A percentile compares a stretch with the other conserved stretches of the same genome.
phyloP scores from a whole-genome alignment of 2,797 vertebrate genomes.

The Poecile montanus region DNA sequence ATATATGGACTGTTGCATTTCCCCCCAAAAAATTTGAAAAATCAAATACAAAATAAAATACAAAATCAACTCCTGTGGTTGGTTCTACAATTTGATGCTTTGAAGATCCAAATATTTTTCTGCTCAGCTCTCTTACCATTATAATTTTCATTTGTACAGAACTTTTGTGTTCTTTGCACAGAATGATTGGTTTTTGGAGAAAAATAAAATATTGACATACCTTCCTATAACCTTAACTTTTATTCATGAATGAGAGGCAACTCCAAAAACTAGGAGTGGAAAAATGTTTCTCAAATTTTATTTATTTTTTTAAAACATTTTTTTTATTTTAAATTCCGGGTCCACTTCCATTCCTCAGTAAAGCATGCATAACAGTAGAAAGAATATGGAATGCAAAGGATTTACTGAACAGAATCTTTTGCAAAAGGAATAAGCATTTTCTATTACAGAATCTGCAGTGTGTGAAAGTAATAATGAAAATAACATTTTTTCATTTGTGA shows the following conservation, averaged over 20 bases:
- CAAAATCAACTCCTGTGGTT: neutral
- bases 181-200: neutral
- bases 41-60: too few relatives aligned
- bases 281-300: neutral
- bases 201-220: neutral
- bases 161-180: neutral
- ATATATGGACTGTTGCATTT: neutral
- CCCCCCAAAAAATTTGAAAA: too few relatives aligned
- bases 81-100: neutral
- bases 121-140: neutral
- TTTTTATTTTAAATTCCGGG: neutral
- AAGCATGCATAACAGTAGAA: neutral
- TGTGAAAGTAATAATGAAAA: neutral
- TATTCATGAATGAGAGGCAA: neutral
- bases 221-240: neutral
- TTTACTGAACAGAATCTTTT: neutral
- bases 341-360: neutral
- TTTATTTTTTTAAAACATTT: neutral
- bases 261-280: neutral
- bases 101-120: neutral
- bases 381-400: neutral
- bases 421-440: neutral
- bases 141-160: neutral
- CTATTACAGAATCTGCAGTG: neutral
- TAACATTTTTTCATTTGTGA: neutral